phyloP scores from a whole-genome alignment of 2,888 invertebrate species.

The Hesperia comma region DNA sequence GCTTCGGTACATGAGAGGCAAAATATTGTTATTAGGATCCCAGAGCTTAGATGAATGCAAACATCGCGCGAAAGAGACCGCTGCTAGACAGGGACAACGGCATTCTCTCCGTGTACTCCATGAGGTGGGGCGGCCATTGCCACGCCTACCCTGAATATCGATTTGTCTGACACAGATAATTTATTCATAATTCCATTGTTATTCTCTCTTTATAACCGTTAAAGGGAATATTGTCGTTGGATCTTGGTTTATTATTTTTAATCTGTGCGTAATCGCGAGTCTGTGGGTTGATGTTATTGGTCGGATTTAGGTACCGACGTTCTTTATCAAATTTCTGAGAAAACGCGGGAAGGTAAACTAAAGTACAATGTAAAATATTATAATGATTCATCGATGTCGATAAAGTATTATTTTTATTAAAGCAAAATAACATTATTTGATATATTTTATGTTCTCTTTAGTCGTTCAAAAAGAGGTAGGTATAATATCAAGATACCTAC shows the following conservation, averaged over 20 bases:
- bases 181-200: slow-evolving; percentile 76
- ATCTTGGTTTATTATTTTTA: slow-evolving; percentile 39
- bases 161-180: slow-evolving; percentile 61
- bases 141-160: slow-evolving; percentile 70
- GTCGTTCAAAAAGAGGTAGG: no score
- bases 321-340: slow-evolving; percentile 17
- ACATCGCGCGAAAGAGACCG: slow-evolving; percentile 41
- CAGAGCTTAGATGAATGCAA: slow-evolving; percentile 24
- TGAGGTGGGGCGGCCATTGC: slow-evolving; percentile 51
- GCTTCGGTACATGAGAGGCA: slow-evolving; percentile 2
- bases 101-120: slow-evolving; percentile 44
- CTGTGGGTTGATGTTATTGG: slow-evolving; percentile 31
- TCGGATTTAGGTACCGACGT: slow-evolving; percentile 25
- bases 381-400: no score
- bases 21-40: slow-evolving; percentile 36
- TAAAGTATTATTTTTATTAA: no score
- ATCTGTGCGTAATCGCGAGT: slow-evolving; percentile 36
- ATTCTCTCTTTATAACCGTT: slow-evolving; percentile 51
- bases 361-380: no score
- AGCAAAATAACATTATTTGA: no score
- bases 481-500: no score
- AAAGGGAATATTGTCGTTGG: slow-evolving; percentile 37
- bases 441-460: no score
- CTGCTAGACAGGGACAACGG: slow-evolving; percentile 50
- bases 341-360: slow-evolving; percentile 1